Base-by-base conservation (phyloP, 2,113 vertebrate genomes). In the Pantherophis guttatus region DNA sequence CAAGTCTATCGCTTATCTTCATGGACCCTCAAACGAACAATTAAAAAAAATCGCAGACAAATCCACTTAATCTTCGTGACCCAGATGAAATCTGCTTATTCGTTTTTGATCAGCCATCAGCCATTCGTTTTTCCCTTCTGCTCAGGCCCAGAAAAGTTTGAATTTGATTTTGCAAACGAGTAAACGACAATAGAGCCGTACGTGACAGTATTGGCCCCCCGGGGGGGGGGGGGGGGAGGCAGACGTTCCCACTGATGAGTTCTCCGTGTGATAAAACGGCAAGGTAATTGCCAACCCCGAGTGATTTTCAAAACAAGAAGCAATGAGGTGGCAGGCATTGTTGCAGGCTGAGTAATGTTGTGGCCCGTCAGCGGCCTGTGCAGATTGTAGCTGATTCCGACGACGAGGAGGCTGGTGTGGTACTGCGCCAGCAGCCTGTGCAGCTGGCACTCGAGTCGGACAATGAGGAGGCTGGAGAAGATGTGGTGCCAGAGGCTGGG, bases 281-380 rank as follows among this genome's bases (percentile, higher is more conserved):
- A 62, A 24, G 15, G 95, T 94, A 95, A 96, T 96, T 96, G 91
- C 24, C 11, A 1, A 90, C 62, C 24, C 24, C 50, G 91, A 39
- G 92, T 94, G 93, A 85, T 90, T 62, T 91, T 8, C 2, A 0
- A 87, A 93, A 58, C 44, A 58, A 52, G 62, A 48, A 5, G 8
- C 50, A 0, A 0, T 11, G 87, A 62, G 3, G 53, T 62, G n/a
- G 85, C 39, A 75, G 86, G 93, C 70, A 23, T 24, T 81, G 29
- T 39, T 85, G 59, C 85, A 93, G 26, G 91, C 8, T 13, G 88
- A 59, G 17, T 48, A 48, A 5, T 48, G 44, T 48, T 48, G 44
- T 48, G 4, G 44, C 44, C 44, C 44, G 4, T 48, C 44, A 48
- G 44, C 4, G 44, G 44, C 44, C 44, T 48, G 44, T 48, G 44